These are phyloP conservation scores for Scaptomyza parva DNA, from an alignment of 2,888 invertebrate genomes.

Conservation along the genomic window DNA sequence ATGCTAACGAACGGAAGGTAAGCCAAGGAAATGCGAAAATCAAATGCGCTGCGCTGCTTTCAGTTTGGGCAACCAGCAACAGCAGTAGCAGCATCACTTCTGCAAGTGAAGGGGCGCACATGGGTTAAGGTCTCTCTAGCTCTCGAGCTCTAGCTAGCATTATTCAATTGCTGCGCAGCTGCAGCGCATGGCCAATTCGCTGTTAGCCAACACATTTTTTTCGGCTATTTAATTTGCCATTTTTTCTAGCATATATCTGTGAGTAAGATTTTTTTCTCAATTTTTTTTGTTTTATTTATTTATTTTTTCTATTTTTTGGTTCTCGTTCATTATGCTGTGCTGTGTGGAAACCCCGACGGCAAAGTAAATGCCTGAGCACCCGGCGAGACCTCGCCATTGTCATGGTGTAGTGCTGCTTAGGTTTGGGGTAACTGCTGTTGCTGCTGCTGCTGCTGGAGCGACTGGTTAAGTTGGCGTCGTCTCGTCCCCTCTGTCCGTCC, in stretches of 20 bases:
- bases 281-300: conserved; percentile 15
- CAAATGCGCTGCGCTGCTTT: conserved; percentile 71
- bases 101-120: conserved; percentile 31
- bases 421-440: not conserved
- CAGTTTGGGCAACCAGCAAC: conserved; percentile 31
- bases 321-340: conserved; percentile 77
- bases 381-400: conserved; percentile 72
- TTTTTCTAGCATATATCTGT: conserved; percentile 74
- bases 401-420: conserved; percentile 48
- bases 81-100: conserved; percentile 30
- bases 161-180: conserved; percentile 67
- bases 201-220: conserved; percentile 54
- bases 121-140: conserved; percentile 54
- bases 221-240: conserved; percentile 79
- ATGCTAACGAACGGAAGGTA: conserved; percentile 72
- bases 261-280: conserved; percentile 44
- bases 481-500: conserved; percentile 10
- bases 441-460: conserved; percentile 18
- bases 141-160: too few relatives aligned
- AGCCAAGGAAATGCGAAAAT: conserved; percentile 75
- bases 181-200: conserved; percentile 59
- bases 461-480: conserved; percentile 47
- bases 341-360: conserved; percentile 77
- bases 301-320: conserved; percentile 46
- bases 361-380: conserved; percentile 77